Evolutionary conservation across 2,797 vertebrate genomes (phyloP).

Genomic region (Gymnothorax javanicus): DNA sequence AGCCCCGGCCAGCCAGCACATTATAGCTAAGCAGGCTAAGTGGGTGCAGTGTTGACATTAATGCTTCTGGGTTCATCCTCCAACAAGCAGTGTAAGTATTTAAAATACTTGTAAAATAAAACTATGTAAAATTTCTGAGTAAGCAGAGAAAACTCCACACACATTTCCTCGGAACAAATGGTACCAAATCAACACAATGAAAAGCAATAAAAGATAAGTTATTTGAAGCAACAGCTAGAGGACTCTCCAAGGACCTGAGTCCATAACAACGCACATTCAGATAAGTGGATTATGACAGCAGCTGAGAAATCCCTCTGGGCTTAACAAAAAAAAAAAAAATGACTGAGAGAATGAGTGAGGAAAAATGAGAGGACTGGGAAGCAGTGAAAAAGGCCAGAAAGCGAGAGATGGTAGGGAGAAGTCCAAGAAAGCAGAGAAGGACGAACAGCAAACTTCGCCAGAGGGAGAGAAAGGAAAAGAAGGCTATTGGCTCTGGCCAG

Average conservation of each 20-base stretch:
- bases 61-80: background rate
- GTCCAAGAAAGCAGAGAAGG: background rate
- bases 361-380: background rate
- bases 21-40: background rate
- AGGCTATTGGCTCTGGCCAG: background rate
- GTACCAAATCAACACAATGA: background rate
- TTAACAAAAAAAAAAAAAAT: background rate
- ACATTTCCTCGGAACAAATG: background rate
- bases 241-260: background rate
- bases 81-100: background rate
- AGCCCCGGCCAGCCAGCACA: background rate
- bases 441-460: no score
- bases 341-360: background rate
- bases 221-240: background rate
- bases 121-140: background rate
- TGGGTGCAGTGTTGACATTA: background rate
- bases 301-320: background rate
- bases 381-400: background rate
- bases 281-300: slow-evolving; percentile 13
- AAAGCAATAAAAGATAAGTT: background rate
- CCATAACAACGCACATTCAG: slow-evolving; percentile 17
- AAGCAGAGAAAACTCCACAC: background rate
- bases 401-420: background rate
- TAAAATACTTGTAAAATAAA: no score
- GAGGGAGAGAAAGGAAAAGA: background rate